Percentiles rank a stretch among this genome's conserved stretches.
Conservation (phyloP, 2,888 invertebrate genomes). For the Brachyptera putata region DNA sequence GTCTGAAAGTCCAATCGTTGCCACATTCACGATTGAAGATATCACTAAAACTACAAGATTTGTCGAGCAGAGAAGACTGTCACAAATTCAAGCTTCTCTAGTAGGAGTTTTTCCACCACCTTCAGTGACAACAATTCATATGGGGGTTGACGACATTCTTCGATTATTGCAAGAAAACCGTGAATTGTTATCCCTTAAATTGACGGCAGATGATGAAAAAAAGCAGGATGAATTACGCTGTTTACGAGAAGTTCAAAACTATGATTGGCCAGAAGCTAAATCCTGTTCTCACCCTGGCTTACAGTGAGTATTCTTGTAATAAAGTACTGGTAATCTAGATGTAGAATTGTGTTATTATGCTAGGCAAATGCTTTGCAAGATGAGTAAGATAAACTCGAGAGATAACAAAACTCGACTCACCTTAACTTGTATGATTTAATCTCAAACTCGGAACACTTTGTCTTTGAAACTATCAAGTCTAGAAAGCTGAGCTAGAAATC, state of each 20-base stretch:
- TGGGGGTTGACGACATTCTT: slow-evolving; percentile 62
- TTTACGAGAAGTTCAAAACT: slow-evolving; percentile 44
- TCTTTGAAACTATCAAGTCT: too few relatives aligned
- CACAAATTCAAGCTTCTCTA: slow-evolving; percentile 54
- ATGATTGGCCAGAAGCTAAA: slow-evolving; percentile 58
- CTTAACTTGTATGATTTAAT: too few relatives aligned
- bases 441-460: too few relatives aligned
- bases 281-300: slow-evolving; percentile 65
- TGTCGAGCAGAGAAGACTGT: slow-evolving; percentile 44
- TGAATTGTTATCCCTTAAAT: slow-evolving; percentile 5
- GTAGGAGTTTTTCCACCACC: slow-evolving; percentile 72
- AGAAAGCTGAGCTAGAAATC: too few relatives aligned
- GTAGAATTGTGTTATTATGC: too few relatives aligned
- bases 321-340: too few relatives aligned
- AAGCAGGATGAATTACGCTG: neutral
- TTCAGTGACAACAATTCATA: slow-evolving; percentile 63
- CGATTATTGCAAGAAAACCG: slow-evolving; percentile 40
- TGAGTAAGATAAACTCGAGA: too few relatives aligned
- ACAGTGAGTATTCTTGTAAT: slow-evolving; percentile 57
- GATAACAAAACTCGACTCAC: too few relatives aligned
- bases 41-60: neutral
- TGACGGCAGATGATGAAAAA: neutral
- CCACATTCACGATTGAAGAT: neutral
- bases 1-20: too few relatives aligned
- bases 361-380: too few relatives aligned